Base-by-base conservation (phyloP, 2,797 vertebrate species). In the Zalophus californianus region DNA sequence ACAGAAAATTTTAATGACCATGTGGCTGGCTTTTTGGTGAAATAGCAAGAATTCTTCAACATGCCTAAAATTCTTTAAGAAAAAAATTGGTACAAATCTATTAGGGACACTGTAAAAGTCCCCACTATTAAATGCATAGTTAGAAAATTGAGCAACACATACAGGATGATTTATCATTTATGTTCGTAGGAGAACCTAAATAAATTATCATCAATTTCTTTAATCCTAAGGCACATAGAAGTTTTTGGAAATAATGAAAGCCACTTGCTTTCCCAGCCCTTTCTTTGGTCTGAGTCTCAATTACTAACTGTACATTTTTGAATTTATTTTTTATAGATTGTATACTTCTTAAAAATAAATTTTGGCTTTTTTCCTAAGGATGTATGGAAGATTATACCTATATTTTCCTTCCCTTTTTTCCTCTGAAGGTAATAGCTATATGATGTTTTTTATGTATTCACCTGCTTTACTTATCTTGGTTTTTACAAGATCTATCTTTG, bases 1-100 rank as follows among this genome's bases (percentile, higher is more conserved):
- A 97, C 97, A 98, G 98, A 98, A 98, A 97, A 96, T 97, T 98
- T 98, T 98, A 98, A 98, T 98, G 96, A 98, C 97, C 94, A 83
- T 95, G 95, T 97, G 98, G 84, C 97, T 96, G 98, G 96, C 82
- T 92, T 98, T 98, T 98, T 92, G 91, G 96, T 95, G 89, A 97
- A 98, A 98, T 97, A 98, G 97, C 87, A 97, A 94, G 94, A 98
- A 98, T 98, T 98, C 97, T 83, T 97, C 29, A 90, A 95, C 95
- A 97, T 98, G 98, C 77, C 96, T 98, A 97, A 98, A 98, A 98
- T 98, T 98, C 94, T 89, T 88, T 48, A 27, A 91, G 70, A 94
- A 98, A 93, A 97, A 97, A 96, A 87, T 88, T 97, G 56, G 54
- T 87, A 94, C 92, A 89, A 68, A 93, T 83, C 86, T 95, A 90